These are phyloP conservation scores for Salpingus planirostris DNA, from an alignment of 2,888 invertebrate genomes.

Conservation along the genomic window DNA sequence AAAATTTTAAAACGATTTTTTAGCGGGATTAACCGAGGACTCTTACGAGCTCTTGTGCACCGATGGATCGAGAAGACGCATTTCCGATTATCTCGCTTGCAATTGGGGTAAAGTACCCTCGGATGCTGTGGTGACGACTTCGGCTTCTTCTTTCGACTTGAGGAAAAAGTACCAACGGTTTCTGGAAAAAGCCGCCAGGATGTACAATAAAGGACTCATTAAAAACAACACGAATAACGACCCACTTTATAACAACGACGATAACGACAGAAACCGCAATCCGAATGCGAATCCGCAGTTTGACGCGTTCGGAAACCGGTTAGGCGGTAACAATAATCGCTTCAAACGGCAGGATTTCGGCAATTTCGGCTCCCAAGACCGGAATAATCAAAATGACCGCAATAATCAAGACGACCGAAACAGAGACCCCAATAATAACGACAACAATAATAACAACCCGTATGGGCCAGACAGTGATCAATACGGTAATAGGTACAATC, in stretches of 20 bases:
- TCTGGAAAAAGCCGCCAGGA: slow-evolving; percentile 51
- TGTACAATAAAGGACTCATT: slow-evolving; percentile 18
- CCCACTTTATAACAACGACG: slow-evolving; percentile 7
- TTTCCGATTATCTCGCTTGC: slow-evolving; percentile 64
- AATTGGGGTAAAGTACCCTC: slow-evolving; percentile 83
- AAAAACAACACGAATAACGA: not conserved
- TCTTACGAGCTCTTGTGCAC: slow-evolving; percentile 74
- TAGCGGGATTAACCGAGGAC: slow-evolving; percentile 57
- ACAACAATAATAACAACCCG: slow-evolving; percentile 6
- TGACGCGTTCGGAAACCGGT: slow-evolving; percentile 11
- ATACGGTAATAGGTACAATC: slow-evolving; percentile 8
- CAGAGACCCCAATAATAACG: slow-evolving; percentile 19
- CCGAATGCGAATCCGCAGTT: slow-evolving; percentile 5
- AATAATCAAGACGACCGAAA: slow-evolving; percentile 1
- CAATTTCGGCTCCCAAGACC: slow-evolving; percentile 19
- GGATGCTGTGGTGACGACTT: slow-evolving; percentile 78
- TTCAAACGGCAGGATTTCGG: slow-evolving; percentile 26
- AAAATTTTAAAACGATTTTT: too few species aligned
- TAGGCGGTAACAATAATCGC: slow-evolving; percentile 15
- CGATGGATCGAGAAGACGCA: slow-evolving; percentile 61
- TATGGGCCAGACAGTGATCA: slow-evolving; percentile 9
- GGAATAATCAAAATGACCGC: slow-evolving; percentile 20
- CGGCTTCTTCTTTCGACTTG: slow-evolving; percentile 55
- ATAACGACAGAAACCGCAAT: slow-evolving; percentile 7
- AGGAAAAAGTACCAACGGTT: slow-evolving; percentile 57